These are phyloP conservation scores for Heliconius eleuchia DNA, from an alignment of 1,140 invertebrate species.

Conservation along the genomic window DNA sequence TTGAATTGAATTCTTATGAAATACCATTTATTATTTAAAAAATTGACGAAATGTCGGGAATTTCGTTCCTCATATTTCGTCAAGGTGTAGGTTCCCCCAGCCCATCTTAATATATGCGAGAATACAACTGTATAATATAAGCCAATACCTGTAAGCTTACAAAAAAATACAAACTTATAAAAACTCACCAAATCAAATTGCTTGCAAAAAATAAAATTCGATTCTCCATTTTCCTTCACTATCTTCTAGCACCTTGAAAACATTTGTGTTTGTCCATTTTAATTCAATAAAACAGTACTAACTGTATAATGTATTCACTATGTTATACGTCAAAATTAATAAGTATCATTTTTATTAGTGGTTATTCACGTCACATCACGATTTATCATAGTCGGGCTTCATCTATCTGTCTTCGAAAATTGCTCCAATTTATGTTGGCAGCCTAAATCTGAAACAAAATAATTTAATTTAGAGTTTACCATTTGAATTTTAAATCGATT, in stretches of 20 bases:
- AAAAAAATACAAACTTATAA: conserved; percentile 9
- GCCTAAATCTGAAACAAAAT: conserved; percentile 41
- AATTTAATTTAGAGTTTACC: neutral
- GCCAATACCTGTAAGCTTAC: neutral
- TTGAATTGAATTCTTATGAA: too few relatives aligned
- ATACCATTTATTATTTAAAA: too few relatives aligned
- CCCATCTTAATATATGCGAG: too few relatives aligned
- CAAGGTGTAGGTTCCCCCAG: too few relatives aligned
- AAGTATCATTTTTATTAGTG: conserved; percentile 31
- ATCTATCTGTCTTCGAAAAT: conserved; percentile 24
- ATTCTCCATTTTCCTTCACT: conserved; percentile 53
- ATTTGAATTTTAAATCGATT: neutral
- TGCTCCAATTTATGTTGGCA: conserved; percentile 21
- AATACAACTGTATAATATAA: neutral
- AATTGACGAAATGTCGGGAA: too few relatives aligned
- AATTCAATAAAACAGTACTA: conserved; percentile 29
- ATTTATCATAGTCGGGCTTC: conserved; percentile 33
- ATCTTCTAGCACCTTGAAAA: conserved; percentile 23
- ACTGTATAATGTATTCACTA: conserved; percentile 15
- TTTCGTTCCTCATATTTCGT: too few relatives aligned
- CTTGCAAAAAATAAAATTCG: conserved; percentile 41
- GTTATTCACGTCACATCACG: conserved; percentile 47
- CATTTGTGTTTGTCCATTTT: conserved; percentile 52
- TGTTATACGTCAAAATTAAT: conserved; percentile 30
- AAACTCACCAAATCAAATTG: conserved; percentile 60